Percentiles rank a stretch among this genome's conserved stretches.
These are phyloP conservation scores for Drosophila melanica DNA, from an alignment of 1,140 invertebrate species.

Conservation along the genomic window DNA sequence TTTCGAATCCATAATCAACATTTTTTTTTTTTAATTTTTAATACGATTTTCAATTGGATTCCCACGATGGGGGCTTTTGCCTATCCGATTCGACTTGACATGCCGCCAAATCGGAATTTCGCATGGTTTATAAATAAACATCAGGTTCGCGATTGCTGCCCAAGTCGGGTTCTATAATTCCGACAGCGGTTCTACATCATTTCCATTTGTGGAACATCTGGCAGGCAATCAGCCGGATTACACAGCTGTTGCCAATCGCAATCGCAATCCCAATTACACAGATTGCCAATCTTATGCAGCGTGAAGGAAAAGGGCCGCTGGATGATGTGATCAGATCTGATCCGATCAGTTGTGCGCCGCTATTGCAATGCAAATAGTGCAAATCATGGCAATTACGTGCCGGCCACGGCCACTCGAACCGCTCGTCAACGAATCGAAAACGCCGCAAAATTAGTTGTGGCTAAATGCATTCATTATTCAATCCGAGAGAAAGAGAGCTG, in stretches of 20 bases:
- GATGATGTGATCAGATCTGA: not conserved
- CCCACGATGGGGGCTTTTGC: slow-evolving; percentile 49
- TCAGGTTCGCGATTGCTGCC: slow-evolving; percentile 38
- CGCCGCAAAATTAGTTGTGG: slow-evolving; percentile 59
- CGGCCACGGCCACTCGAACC: slow-evolving; percentile 26
- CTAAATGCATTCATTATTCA: slow-evolving; percentile 65
- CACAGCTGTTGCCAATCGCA: slow-evolving; percentile 12
- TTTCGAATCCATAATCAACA: not conserved
- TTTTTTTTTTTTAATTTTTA: not conserved
- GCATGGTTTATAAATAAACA: slow-evolving; percentile 30
- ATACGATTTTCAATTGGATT: slow-evolving; percentile 30
- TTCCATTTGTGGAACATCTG: slow-evolving; percentile 25
- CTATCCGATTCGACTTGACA: slow-evolving; percentile 20
- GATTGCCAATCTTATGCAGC: slow-evolving; percentile 6
- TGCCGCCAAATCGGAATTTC: slow-evolving; percentile 25
- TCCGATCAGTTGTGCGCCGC: slow-evolving; percentile 5
- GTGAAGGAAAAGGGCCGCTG: slow-evolving; percentile 45
- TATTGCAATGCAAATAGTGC: slow-evolving; percentile 56
- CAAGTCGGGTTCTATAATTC: slow-evolving; percentile 3
- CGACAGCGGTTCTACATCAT: slow-evolving; percentile 16
- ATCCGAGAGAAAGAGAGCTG: slow-evolving; percentile 36
- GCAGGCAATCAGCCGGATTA: slow-evolving; percentile 3
- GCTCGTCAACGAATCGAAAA: slow-evolving; percentile 34
- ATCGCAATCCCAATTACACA: not conserved
- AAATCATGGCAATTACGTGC: slow-evolving; percentile 74